Base-by-base conservation (phyloP, 2,797 vertebrate species). In the Melanotaenia maccullochi region DNA sequence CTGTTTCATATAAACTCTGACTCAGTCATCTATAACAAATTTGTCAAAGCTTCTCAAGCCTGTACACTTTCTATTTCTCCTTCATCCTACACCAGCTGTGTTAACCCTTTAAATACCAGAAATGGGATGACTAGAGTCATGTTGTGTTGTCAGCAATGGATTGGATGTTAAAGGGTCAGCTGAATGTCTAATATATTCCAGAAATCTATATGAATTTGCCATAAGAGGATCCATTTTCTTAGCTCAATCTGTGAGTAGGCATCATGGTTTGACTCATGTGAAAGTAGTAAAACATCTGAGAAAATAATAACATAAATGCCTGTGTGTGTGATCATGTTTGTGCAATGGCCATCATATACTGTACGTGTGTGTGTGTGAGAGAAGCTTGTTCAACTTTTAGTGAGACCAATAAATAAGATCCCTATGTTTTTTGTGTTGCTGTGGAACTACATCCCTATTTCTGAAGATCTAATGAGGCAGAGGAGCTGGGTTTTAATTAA, bases 331-430 rank as follows among this genome's bases (percentile, higher is more conserved):
- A 40, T 51, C 5, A 64, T 65, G 59, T 67, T 66, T 65, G 33
- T 4, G 13, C 75, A 57, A 56, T 56, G 71, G 32, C 25, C 8
- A 24, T 51, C 60, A 30, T 63, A 14, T 60, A 65, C 28, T 30
- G 28, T 28, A 28, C 3, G 4, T 30, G 28, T 30, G 28, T 30
- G 28, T 30, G 28, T 30, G 77, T 14, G 51, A 76, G 60, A 70
- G 65, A 47, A 70, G 73, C 76, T 64, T 61, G 51, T 63, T 63
- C 87, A 74, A 78, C 75, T 86, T 90, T 86, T 76, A 81, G 69
- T 66, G 59, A 82, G 79, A 40, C 47, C 60, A 78, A 89, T 86
- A 76, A 91, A 91, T 79, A 78, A 81, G 77, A 79, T 76, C 62
- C 75, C 14, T 1, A 63, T 49, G 62, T 57, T 62, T 49, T 49